A percentile compares a stretch with the other conserved stretches of the same genome.
These are phyloP conservation scores for Priocnemis perturbator DNA, from an alignment of 2,888 invertebrate species.

Conservation along the genomic window DNA sequence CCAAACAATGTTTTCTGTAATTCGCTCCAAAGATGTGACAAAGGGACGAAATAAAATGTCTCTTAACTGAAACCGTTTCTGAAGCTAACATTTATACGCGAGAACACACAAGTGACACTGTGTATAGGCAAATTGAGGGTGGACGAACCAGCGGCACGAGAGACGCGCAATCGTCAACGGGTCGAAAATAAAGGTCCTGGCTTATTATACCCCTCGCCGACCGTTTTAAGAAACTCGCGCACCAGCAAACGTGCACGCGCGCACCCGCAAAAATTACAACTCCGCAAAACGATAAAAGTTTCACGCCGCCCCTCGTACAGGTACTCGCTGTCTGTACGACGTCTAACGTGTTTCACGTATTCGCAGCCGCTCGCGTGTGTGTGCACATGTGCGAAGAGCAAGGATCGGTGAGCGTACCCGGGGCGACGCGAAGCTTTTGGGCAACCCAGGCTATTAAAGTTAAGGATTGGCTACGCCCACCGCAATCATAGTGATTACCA, in stretches of 20 bases:
- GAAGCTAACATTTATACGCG: too few species aligned
- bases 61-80: too few species aligned
- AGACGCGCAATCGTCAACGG: too few species aligned
- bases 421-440: slow-evolving; percentile 62
- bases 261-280: slow-evolving; percentile 62
- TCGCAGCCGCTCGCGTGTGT: background rate
- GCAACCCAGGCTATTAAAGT: slow-evolving; percentile 64
- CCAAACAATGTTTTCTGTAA: too few species aligned
- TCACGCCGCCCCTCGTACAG: slow-evolving; percentile 46
- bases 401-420: slow-evolving; percentile 27
- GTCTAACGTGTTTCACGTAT: background rate
- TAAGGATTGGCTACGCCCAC: slow-evolving; percentile 67
- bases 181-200: background rate
- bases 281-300: slow-evolving; percentile 64
- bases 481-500: slow-evolving; percentile 69
- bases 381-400: background rate
- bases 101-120: too few species aligned
- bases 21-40: too few species aligned
- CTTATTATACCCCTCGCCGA: slow-evolving; percentile 42
- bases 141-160: too few species aligned
- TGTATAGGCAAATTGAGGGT: too few species aligned
- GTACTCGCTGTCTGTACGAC: background rate
- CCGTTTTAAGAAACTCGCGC: slow-evolving; percentile 34
- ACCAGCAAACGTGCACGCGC: slow-evolving; percentile 16
- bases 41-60: too few species aligned